These are phyloP conservation scores for Gerris buenoi DNA, from an alignment of 1,140 invertebrate genomes.

Conservation along the genomic window DNA sequence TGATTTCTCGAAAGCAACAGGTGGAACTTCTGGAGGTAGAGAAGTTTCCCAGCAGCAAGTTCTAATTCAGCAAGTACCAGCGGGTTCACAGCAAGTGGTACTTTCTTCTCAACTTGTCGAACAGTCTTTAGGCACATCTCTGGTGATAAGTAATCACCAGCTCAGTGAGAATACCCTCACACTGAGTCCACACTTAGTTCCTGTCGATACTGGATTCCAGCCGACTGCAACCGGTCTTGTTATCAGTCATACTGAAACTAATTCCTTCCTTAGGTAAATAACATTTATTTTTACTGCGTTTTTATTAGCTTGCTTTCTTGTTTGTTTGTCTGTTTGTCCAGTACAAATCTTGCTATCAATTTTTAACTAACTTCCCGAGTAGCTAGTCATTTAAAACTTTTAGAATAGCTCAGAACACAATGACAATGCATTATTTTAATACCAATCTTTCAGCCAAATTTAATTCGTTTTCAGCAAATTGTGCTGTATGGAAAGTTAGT, in stretches of 20 bases:
- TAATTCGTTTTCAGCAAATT: too few species aligned
- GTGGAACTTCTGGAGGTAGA: neutral
- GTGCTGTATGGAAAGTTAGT: too few species aligned
- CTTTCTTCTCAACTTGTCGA: constrained; percentile 11
- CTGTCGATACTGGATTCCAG: neutral
- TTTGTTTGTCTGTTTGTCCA: too few species aligned
- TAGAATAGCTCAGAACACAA: too few species aligned
- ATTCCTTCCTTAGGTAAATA: constrained; percentile 9
- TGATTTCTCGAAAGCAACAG: neutral
- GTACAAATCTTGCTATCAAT: too few species aligned
- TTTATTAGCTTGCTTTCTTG: too few species aligned
- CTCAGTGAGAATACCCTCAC: constrained; percentile 13
- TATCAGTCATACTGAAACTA: constrained; percentile 14
- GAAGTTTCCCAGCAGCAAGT: constrained; percentile 1
- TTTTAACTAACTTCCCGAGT: too few species aligned
- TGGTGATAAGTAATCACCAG: constrained; percentile 12
- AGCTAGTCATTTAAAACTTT: too few species aligned
- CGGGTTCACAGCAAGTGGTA: neutral
- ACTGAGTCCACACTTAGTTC: constrained; percentile 6
- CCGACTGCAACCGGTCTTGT: constrained; percentile 6
- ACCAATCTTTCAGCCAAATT: too few species aligned
- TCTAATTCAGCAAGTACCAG: neutral
- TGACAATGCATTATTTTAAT: too few species aligned
- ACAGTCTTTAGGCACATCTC: constrained; percentile 9
- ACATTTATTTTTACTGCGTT: too few species aligned